Evolutionary conservation across 2,113 vertebrate species (phyloP).

Genomic region (Rhea pennata): DNA sequence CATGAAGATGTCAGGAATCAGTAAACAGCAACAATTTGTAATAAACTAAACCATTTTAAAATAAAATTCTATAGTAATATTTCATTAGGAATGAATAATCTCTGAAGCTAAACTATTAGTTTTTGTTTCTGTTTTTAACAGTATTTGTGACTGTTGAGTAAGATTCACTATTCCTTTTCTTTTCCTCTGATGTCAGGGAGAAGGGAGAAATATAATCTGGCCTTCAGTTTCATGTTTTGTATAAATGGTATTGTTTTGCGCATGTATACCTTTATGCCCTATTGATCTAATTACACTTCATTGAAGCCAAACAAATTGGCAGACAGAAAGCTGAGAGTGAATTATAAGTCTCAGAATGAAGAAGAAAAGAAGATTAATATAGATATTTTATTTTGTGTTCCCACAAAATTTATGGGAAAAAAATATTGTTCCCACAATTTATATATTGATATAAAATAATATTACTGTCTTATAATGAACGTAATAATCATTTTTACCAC

Average conservation of each 20-base stretch:
- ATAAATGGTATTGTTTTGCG: not conserved
- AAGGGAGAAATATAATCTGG: not conserved
- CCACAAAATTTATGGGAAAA: no score
- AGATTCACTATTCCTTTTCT: not conserved
- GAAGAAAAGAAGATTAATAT: not conserved
- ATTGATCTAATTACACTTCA: not conserved
- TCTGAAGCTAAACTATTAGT: not conserved
- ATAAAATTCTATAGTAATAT: not conserved
- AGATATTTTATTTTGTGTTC: not conserved
- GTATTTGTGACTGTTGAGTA: not conserved
- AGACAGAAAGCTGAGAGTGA: not conserved
- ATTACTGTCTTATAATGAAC: not conserved
- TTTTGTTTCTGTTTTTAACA: not conserved
- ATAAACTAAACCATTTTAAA: not conserved
- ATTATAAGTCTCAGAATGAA: not conserved
- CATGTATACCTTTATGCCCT: not conserved
- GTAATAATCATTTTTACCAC: not conserved
- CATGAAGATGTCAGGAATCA: not conserved
- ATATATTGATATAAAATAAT: no score
- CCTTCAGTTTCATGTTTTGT: not conserved
- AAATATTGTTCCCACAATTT: no score
- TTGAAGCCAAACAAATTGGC: not conserved
- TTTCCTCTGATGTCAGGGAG: not conserved
- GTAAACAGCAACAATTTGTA: not conserved
- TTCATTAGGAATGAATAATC: not conserved